These are phyloP conservation scores for Sebastes umbrosus DNA, from an alignment of 2,797 vertebrate genomes.

Conservation along the genomic window DNA sequence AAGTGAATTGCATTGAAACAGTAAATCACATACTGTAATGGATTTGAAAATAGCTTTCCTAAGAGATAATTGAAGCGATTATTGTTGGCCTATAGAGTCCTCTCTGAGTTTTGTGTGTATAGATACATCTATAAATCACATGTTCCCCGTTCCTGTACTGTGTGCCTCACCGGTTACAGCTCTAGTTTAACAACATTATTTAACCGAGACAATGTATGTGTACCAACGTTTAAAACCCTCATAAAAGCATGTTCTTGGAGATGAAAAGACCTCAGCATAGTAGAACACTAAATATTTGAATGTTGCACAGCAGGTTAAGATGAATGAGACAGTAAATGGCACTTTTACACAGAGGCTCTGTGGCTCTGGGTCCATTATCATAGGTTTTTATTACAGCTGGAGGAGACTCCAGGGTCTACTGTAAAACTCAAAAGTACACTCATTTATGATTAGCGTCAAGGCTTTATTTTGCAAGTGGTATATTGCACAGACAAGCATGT, in stretches of 20 bases:
- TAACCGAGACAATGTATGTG: not conserved
- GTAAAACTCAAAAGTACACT: slow-evolving; percentile 34
- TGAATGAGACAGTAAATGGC: slow-evolving; percentile 37
- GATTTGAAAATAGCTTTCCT: slow-evolving; percentile 28
- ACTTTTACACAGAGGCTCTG: slow-evolving; percentile 34
- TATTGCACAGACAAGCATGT: not conserved
- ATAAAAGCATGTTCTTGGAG: not conserved
- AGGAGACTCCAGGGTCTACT: slow-evolving; percentile 15
- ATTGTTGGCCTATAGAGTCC: slow-evolving; percentile 12
- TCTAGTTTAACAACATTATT: not conserved
- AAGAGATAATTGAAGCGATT: slow-evolving; percentile 27
- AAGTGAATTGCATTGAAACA: not conserved
- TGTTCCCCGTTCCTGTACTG: not conserved
- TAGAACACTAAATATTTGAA: slow-evolving; percentile 7
- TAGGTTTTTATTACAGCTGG: slow-evolving; percentile 41
- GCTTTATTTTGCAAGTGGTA: slow-evolving; percentile 1
- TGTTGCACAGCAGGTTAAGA: slow-evolving; percentile 12
- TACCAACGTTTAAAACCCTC: not conserved
- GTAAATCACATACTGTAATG: not conserved
- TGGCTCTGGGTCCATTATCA: slow-evolving; percentile 45
- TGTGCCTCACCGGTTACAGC: not conserved
- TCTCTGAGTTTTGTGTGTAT: not conserved
- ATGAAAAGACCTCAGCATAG: not conserved
- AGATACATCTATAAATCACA: not conserved
- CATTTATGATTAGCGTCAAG: slow-evolving; percentile 28